Conservation (phyloP, 2,797 vertebrate species). For the Darevskia mixta region DNA sequence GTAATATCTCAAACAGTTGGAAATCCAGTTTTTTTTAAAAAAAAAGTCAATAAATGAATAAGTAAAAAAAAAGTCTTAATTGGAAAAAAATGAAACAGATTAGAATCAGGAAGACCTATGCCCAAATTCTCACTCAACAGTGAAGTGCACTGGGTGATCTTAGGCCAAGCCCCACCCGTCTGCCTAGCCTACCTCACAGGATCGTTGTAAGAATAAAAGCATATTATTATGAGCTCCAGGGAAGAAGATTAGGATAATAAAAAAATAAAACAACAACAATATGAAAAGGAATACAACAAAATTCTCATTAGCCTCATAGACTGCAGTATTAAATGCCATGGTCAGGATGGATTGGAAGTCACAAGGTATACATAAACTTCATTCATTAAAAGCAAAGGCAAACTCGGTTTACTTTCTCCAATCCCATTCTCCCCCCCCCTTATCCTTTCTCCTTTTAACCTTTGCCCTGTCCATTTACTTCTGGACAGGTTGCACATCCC, state of each 20-base stretch:
- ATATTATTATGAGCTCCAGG: not conserved
- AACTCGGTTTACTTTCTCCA: slow-evolving; percentile 10
- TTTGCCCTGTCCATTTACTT: not conserved
- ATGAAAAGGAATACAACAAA: not conserved
- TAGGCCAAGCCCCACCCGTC: not conserved
- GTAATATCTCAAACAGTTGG: no score
- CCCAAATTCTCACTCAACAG: no score
- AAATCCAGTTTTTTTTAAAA: no score
- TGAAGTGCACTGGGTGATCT: no score
- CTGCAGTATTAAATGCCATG: not conserved
- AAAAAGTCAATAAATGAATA: no score
- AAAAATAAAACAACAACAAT: not conserved
- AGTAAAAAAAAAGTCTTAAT: no score
- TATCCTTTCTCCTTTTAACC: not conserved
- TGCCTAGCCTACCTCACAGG: not conserved
- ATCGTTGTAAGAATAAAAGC: not conserved
- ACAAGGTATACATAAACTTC: not conserved
- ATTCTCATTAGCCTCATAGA: not conserved
- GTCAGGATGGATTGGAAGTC: not conserved
- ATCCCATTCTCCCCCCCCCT: no score
- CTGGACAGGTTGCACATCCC: not conserved
- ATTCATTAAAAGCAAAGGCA: slow-evolving; percentile 1
- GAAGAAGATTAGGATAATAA: not conserved
- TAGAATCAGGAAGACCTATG: no score
- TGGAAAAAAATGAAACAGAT: no score